Percentiles rank a stretch among this genome's conserved stretches.
Evolutionary conservation across 2,113 vertebrate genomes (phyloP).

Genomic region (Felis catus): F.catus_Fca126_mat1.0 CM031416.1:138288501-138289000

Average conservation of each 20-base stretch:
- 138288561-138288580: not conserved
- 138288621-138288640: not conserved
- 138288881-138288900: not conserved
- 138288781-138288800: not conserved
- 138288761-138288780: not conserved
- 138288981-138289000: not conserved
- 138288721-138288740: not conserved
- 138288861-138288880: not conserved
- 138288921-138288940: not conserved
- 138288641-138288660: not conserved
- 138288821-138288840: not conserved
- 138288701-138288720: not conserved
- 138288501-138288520: not conserved
- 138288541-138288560: too few species aligned
- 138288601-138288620: slow-evolving; percentile 8
- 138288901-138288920: not conserved
- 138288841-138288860: not conserved
- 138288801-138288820: not conserved
- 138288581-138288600: not conserved
- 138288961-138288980: not conserved
- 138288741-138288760: not conserved
- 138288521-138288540: not conserved
- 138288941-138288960: not conserved
- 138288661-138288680: not conserved
- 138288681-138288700: not conserved